A percentile compares a stretch with the other conserved stretches of the same genome.
phyloP scores from a whole-genome alignment of 2,888 invertebrate genomes.

The Panopea generosa region DNA sequence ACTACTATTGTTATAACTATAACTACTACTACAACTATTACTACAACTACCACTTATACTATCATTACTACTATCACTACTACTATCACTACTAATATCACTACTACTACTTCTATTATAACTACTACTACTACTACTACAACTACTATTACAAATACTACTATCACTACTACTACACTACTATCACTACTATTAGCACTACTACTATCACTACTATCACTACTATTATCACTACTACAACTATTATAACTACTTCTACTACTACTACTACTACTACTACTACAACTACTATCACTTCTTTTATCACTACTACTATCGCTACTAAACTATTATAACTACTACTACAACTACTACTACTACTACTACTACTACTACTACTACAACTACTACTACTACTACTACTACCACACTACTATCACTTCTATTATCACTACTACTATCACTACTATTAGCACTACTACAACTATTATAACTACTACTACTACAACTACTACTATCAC shows the following conservation, averaged over 20 bases:
- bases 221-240: conserved; percentile 2
- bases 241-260: conserved; percentile 1
- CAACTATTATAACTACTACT: conserved; percentile 1
- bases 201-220: conserved; percentile 3
- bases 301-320: not conserved
- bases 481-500: conserved; percentile 5
- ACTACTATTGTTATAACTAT: not conserved
- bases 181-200: conserved; percentile 2
- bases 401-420: conserved; percentile 7
- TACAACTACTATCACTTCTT: conserved; percentile 1
- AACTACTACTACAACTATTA: not conserved
- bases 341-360: not conserved
- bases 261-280: conserved; percentile 10
- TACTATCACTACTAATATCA: not conserved
- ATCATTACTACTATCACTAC: conserved; percentile 1
- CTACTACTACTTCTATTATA: conserved; percentile 4
- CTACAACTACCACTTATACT: not conserved
- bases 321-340: conserved; percentile 1
- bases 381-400: conserved; percentile 10
- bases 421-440: not conserved
- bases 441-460: conserved; percentile 1
- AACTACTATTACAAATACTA: conserved; percentile 5
- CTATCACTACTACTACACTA: conserved; percentile 3
- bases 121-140: conserved; percentile 9
- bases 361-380: conserved; percentile 1